phyloP scores from a whole-genome alignment of 23 tunicate genomes.

The Corella eumyota region DNA sequence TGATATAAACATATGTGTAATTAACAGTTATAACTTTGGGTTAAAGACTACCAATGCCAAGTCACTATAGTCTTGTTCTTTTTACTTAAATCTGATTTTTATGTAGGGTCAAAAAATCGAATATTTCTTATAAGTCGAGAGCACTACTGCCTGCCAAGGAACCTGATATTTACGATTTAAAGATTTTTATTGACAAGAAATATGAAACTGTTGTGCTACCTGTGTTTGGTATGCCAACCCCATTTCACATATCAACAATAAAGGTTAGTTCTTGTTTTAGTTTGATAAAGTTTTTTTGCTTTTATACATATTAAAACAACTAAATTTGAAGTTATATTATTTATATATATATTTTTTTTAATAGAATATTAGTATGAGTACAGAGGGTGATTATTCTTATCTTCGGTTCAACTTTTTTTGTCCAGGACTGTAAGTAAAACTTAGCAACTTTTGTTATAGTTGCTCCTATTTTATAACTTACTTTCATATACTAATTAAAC shows the following conservation, averaged over 20 bases:
- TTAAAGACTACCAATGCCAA: too few relatives aligned
- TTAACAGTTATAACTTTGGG: too few relatives aligned
- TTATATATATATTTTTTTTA: not conserved
- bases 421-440: constrained; percentile 91
- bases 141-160: constrained; percentile 73
- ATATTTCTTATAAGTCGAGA: constrained; percentile 72
- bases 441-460: not conserved
- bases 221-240: constrained; percentile 88
- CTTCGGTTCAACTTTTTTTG: constrained; percentile 93
- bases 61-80: too few relatives aligned
- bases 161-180: constrained; percentile 76
- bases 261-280: too few relatives aligned
- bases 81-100: too few relatives aligned
- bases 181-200: constrained; percentile 94
- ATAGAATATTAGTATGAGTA: constrained; percentile 89
- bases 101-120: constrained; percentile 69
- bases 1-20: too few relatives aligned
- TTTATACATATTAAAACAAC: too few relatives aligned
- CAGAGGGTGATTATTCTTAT: constrained; percentile 96
- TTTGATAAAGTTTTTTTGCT: too few relatives aligned
- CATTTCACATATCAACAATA: constrained; percentile 93
- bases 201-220: constrained; percentile 94
- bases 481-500: too few relatives aligned
- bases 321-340: too few relatives aligned
- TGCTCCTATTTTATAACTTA: not conserved